phyloP scores from a whole-genome alignment of 2,888 invertebrate genomes.

The Hypercompe scribonia region DNA sequence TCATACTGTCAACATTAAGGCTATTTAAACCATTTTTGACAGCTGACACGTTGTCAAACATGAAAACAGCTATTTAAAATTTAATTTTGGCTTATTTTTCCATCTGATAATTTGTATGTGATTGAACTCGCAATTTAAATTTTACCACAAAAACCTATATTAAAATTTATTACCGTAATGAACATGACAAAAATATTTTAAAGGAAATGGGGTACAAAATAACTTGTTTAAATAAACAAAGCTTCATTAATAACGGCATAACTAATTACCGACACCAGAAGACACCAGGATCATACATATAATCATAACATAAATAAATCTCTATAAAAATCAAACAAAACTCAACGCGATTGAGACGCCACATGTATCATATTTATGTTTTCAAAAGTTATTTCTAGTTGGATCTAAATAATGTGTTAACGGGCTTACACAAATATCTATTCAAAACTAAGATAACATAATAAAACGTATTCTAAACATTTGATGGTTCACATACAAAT shows the following conservation, averaged over 20 bases:
- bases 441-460: slow-evolving; percentile 75
- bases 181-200: slow-evolving; percentile 48
- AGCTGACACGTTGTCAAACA: slow-evolving; percentile 32
- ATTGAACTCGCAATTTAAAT: slow-evolving; percentile 34
- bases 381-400: slow-evolving; percentile 78
- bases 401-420: slow-evolving; percentile 70
- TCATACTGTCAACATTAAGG: slow-evolving; percentile 8
- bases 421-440: slow-evolving; percentile 75
- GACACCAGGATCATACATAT: slow-evolving; percentile 57
- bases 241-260: slow-evolving; percentile 54
- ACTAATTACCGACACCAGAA: slow-evolving; percentile 66
- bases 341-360: slow-evolving; percentile 72
- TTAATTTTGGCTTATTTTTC: slow-evolving; percentile 28
- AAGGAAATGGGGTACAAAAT: slow-evolving; percentile 36
- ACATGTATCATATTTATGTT: slow-evolving; percentile 83
- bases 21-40: slow-evolving; percentile 7
- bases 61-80: slow-evolving; percentile 13
- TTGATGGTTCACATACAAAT: slow-evolving; percentile 57
- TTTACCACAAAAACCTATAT: slow-evolving; percentile 36
- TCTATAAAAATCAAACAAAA: slow-evolving; percentile 63
- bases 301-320: slow-evolving; percentile 70
- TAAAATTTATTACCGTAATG: slow-evolving; percentile 44
- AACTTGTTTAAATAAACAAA: slow-evolving; percentile 61
- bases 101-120: slow-evolving; percentile 32
- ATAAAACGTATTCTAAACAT: slow-evolving; percentile 67